These are phyloP conservation scores for Apaloderma vittatum DNA, from an alignment of 2,113 vertebrate species.

Conservation along the genomic window DNA sequence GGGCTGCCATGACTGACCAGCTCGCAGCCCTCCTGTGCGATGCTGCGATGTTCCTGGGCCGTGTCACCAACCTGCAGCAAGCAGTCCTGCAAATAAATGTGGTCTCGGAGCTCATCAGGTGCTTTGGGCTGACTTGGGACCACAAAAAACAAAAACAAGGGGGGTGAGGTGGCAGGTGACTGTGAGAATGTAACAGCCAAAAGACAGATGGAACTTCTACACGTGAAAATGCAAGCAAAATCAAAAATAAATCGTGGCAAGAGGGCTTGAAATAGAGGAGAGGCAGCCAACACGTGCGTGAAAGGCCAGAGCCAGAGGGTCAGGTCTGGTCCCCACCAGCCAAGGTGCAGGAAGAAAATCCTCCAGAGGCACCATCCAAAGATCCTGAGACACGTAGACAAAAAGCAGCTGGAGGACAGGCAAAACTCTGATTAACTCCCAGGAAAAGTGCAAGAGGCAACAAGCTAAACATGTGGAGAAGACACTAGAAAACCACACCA, in stretches of 20 bases:
- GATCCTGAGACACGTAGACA: neutral
- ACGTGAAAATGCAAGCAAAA: neutral
- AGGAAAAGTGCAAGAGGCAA: neutral
- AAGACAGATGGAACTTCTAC: neutral
- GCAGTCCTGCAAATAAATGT: neutral
- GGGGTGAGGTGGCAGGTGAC: neutral
- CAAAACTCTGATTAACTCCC: neutral
- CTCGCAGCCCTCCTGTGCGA: neutral
- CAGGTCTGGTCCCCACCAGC: neutral
- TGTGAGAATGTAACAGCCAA: neutral
- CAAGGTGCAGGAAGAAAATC: neutral
- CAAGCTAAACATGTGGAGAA: neutral
- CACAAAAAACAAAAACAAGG: too few species aligned
- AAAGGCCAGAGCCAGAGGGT: neutral
- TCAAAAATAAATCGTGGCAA: neutral
- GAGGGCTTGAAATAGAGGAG: neutral
- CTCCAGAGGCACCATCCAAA: neutral
- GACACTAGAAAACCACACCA: neutral
- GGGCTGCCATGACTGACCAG: neutral
- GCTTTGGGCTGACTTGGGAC: neutral
- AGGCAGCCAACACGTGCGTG: neutral
- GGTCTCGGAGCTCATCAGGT: neutral
- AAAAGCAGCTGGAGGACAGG: neutral
- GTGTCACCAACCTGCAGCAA: neutral
- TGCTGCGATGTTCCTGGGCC: accelerated